Conservation (phyloP, 2,888 invertebrate species). For the Zygogramma bicolorata region DNA sequence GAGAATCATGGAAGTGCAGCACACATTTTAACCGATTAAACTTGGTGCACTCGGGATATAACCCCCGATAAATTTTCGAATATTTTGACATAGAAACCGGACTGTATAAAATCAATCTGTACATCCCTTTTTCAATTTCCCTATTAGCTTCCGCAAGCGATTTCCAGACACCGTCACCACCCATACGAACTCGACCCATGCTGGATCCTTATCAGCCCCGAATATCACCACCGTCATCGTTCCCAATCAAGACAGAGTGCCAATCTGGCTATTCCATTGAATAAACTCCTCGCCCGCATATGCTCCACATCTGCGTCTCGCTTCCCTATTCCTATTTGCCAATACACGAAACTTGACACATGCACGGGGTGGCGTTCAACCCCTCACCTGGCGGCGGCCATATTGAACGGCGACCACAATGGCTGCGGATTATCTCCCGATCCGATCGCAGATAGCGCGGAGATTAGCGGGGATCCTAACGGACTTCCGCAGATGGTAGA, state of each 20-base stretch:
- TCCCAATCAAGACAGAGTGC: conserved; percentile 19
- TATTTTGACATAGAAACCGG: too few species aligned
- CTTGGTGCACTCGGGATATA: too few species aligned
- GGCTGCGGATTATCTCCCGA: conserved; percentile 64
- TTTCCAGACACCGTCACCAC: too few species aligned
- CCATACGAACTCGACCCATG: too few species aligned
- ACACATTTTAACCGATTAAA: too few species aligned
- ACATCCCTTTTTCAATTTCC: too few species aligned
- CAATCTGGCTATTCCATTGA: conserved; percentile 8
- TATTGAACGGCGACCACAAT: conserved; percentile 64
- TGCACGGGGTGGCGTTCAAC: conserved; percentile 48
- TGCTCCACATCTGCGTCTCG: conserved; percentile 40
- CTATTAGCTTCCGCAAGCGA: too few species aligned
- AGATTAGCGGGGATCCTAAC: conserved; percentile 67
- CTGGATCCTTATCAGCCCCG: not conserved
- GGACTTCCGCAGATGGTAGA: conserved; percentile 67
- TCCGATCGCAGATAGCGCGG: conserved; percentile 63
- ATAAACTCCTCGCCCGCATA: conserved; percentile 32
- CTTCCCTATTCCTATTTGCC: conserved; percentile 43
- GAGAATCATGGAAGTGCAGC: too few species aligned
- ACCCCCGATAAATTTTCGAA: too few species aligned
- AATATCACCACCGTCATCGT: not conserved
- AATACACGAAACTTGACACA: conserved; percentile 30
- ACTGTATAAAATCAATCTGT: too few species aligned
- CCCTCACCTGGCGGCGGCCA: conserved; percentile 66